Conservation (phyloP, 2,888 invertebrate genomes). For the Brachylomia viminalis region DNA sequence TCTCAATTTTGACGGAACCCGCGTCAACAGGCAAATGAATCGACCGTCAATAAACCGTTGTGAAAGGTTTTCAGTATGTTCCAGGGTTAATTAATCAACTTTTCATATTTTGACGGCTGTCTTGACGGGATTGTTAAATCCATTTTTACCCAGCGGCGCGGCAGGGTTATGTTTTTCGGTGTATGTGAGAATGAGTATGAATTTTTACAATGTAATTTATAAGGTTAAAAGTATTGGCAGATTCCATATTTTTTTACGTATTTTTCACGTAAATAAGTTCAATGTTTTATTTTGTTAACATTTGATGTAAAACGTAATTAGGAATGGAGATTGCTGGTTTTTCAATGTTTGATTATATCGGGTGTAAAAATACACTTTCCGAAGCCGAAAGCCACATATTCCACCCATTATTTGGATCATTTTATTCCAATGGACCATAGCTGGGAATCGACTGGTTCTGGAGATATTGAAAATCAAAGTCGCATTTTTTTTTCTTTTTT, state of each 20-base stretch:
- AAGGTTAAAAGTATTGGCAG: background rate
- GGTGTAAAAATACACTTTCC: too few species aligned
- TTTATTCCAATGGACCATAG: too few species aligned
- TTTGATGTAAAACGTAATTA: background rate
- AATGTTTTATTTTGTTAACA: background rate
- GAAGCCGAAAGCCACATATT: too few species aligned
- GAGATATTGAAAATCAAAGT: too few species aligned
- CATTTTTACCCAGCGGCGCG: constrained; percentile 5
- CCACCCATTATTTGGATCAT: too few species aligned
- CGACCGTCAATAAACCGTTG: constrained; percentile 57
- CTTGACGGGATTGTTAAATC: constrained; percentile 17
- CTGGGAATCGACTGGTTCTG: too few species aligned
- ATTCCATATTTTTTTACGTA: background rate
- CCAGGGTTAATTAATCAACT: constrained; percentile 63
- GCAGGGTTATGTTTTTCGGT: background rate
- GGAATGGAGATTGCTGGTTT: background rate
- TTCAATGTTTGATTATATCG: background rate
- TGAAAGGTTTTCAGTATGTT: constrained; percentile 62
- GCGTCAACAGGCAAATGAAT: constrained; percentile 59
- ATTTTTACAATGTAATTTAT: background rate
- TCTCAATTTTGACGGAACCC: constrained; percentile 53
- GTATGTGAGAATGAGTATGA: background rate
- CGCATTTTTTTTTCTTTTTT: too few species aligned
- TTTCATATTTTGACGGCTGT: constrained; percentile 53
- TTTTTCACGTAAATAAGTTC: background rate